Conservation (phyloP, 2,888 invertebrate species). For the Sinotaia quadrata region DNA sequence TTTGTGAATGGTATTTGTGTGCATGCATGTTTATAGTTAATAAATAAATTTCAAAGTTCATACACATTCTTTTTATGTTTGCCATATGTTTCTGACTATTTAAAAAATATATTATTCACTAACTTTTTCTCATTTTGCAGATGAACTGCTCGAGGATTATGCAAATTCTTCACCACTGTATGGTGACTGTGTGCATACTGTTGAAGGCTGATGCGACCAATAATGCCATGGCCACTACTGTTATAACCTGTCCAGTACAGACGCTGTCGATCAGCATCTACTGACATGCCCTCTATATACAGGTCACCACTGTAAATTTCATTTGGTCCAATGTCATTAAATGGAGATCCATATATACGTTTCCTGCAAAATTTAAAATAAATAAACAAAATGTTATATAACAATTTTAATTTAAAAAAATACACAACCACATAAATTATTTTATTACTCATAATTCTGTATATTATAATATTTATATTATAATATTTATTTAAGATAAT, state of each 20-base stretch:
- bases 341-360: constrained; percentile 48
- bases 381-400: too few relatives aligned
- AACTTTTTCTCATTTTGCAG: constrained; percentile 54
- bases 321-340: constrained; percentile 45
- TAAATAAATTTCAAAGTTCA: too few relatives aligned
- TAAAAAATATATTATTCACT: constrained; percentile 29
- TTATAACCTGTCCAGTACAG: constrained; percentile 56
- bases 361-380: constrained; percentile 51
- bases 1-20: too few relatives aligned
- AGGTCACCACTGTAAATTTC: constrained; percentile 46
- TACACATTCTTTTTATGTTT: too few relatives aligned
- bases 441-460: too few relatives aligned
- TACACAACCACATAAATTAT: too few relatives aligned
- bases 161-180: constrained; percentile 44
- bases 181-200: constrained; percentile 46
- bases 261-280: constrained; percentile 48
- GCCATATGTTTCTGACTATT: too few relatives aligned
- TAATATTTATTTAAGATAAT: too few relatives aligned
- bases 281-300: constrained; percentile 48
- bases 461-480: too few relatives aligned
- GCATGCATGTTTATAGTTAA: too few relatives aligned
- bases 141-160: constrained; percentile 53
- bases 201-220: constrained; percentile 50
- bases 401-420: too few relatives aligned
- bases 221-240: constrained; percentile 43